Base-by-base conservation (phyloP, 2,888 invertebrate species). In the Unio pictorum region DNA sequence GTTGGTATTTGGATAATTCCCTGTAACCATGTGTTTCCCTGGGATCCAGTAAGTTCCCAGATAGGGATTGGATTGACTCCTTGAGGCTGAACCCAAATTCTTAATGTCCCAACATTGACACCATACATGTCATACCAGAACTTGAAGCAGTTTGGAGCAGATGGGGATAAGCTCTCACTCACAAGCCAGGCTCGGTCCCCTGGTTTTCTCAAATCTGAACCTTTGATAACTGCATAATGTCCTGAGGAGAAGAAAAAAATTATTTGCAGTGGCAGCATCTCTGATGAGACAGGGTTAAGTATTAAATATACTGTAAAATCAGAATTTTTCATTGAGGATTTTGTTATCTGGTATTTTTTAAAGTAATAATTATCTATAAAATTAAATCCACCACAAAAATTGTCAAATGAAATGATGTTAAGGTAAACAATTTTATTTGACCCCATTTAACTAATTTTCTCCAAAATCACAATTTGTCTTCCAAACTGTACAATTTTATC, bases 81-180 rank as follows among this genome's bases (percentile, higher is more conserved):
- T 28, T 76, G 79, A 18, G 71, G 61, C 64, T 67, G 76, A 20
- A 81, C 75, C 81, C 82, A 86, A 17, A 86, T 76, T 55, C 81
- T 72, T 34, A 87, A 74, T 8, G 77, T 80, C 20, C 83, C 85
- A 17, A 86, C 76, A 57, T 65, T 71, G 28, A 54, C 64, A 4
- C 88, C 88, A 72, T 82, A 80, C 87, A 89, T 87, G 74, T 82
- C 81, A 74, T 87, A 89, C 81, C 83, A 89, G 78, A 89, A 89
- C 11, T 78, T 80, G 58, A 87, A 67, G 69, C 87, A 86, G 34
- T 72, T 72, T 18, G 70, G 69, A 30, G 64, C 65, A 1, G 74
- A 55, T 15, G 73, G 61, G 8, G 67, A 55, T n/a, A 77, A 69
- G 20, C 68, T 74, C 65, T 79, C 74, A 69, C 76, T 81, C 30